Evolutionary conservation across 2,888 invertebrate genomes (phyloP).

Genomic region (Pardosa pseudoannulata): DNA sequence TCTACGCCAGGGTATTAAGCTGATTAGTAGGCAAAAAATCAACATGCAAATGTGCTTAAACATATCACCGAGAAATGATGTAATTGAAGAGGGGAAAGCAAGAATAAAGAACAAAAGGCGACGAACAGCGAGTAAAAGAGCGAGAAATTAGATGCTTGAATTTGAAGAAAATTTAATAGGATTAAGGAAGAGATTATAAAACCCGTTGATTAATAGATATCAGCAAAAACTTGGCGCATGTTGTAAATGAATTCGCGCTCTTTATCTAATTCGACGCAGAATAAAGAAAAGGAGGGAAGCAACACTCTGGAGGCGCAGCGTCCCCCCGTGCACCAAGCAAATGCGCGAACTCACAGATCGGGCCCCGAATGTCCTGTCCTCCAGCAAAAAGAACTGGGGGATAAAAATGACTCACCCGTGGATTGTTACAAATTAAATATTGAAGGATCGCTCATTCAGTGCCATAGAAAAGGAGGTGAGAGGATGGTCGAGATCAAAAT

Average conservation of each 20-base stretch:
- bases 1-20: constrained; percentile 60
- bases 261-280: constrained; percentile 24
- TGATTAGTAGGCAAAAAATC: constrained; percentile 56
- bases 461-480: neutral
- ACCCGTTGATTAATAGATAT: constrained; percentile 71
- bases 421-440: neutral
- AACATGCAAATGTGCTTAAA: constrained; percentile 52
- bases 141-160: constrained; percentile 63
- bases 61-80: constrained; percentile 37
- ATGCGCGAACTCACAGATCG: neutral
- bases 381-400: neutral
- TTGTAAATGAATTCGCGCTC: constrained; percentile 47
- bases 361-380: neutral
- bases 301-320: neutral
- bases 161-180: constrained; percentile 70
- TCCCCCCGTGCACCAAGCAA: neutral
- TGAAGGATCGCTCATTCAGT: neutral
- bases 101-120: constrained; percentile 44
- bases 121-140: constrained; percentile 58
- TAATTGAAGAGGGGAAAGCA: constrained; percentile 37
- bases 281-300: constrained; percentile 9
- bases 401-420: too few relatives aligned
- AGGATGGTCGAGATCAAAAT: too few relatives aligned
- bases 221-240: constrained; percentile 55
- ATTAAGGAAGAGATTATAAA: constrained; percentile 65